Percentiles rank a stretch among this genome's conserved stretches.
These are phyloP conservation scores for Drosophila buzzatii DNA, from an alignment of 2,888 invertebrate genomes.

Conservation along the genomic window DNA sequence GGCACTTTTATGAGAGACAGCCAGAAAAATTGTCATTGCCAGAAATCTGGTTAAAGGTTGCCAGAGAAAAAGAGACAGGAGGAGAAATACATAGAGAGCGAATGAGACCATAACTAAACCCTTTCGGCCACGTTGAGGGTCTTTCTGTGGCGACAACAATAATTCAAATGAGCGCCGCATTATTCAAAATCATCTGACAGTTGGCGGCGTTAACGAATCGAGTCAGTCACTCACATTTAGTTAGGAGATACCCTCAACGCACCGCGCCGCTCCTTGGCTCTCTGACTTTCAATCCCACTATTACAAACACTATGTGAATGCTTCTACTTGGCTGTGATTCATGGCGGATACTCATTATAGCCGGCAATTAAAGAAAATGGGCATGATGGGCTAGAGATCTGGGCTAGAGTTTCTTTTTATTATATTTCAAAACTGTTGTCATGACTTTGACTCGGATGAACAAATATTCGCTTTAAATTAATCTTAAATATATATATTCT, in stretches of 20 bases:
- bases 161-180: slow-evolving; percentile 76
- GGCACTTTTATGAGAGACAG: slow-evolving; percentile 17
- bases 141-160: slow-evolving; percentile 63
- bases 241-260: neutral
- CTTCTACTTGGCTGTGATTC: slow-evolving; percentile 64
- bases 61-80: neutral
- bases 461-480: neutral
- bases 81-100: neutral
- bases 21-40: slow-evolving; percentile 53
- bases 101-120: slow-evolving; percentile 26
- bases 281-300: neutral
- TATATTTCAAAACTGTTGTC: too few species aligned
- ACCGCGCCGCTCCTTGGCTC: neutral
- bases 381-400: neutral
- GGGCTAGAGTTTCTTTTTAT: too few species aligned
- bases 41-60: slow-evolving; percentile 42
- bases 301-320: slow-evolving; percentile 1
- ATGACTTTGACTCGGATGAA: too few species aligned
- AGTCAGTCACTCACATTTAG: slow-evolving; percentile 43
- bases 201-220: slow-evolving; percentile 68
- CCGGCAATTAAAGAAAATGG: neutral
- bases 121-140: slow-evolving; percentile 49
- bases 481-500: neutral
- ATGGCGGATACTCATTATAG: slow-evolving; percentile 58
- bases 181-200: slow-evolving; percentile 73